phyloP scores from a whole-genome alignment of 2,888 invertebrate species.

The Drosophila parthenogenetica region DNA sequence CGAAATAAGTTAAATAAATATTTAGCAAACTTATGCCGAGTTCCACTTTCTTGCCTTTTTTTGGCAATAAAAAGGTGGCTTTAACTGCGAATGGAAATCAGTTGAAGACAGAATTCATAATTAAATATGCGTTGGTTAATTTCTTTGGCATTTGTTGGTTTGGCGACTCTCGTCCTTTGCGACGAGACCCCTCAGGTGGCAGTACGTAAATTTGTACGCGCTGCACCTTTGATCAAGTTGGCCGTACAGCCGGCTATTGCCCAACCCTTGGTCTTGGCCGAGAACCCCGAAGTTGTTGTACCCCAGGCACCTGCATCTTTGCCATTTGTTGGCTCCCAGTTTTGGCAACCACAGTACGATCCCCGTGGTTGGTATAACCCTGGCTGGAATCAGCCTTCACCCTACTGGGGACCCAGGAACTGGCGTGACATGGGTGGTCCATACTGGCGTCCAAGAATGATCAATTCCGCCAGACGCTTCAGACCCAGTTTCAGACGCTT shows the following conservation, averaged over 20 bases:
- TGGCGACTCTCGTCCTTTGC: conserved; percentile 44
- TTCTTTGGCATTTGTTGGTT: conserved; percentile 48
- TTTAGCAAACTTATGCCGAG: conserved; percentile 25
- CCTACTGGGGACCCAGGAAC: conserved; percentile 27
- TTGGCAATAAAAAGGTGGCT: conserved; percentile 57
- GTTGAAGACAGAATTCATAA: conserved; percentile 53
- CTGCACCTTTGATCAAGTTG: conserved; percentile 42
- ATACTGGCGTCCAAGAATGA: conserved; percentile 22
- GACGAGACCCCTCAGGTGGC: conserved; percentile 13
- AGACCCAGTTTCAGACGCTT: no score
- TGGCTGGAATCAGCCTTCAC: conserved; percentile 29
- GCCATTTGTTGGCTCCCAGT: conserved; percentile 28
- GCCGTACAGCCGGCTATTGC: conserved; percentile 52
- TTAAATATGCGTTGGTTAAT: conserved; percentile 56
- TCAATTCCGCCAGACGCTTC: neutral
- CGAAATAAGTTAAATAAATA: conserved; percentile 52
- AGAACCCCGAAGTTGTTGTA: conserved; percentile 1
- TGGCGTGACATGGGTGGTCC: conserved; percentile 20
- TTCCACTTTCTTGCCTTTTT: neutral
- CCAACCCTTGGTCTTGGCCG: neutral
- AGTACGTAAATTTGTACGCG: neutral
- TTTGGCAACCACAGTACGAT: conserved; percentile 7
- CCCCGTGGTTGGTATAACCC: conserved; percentile 14
- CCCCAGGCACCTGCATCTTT: conserved; percentile 4
- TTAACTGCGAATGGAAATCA: conserved; percentile 23